Conservation (phyloP, 2,888 invertebrate genomes). For the Lathronympha strigana region DNA sequence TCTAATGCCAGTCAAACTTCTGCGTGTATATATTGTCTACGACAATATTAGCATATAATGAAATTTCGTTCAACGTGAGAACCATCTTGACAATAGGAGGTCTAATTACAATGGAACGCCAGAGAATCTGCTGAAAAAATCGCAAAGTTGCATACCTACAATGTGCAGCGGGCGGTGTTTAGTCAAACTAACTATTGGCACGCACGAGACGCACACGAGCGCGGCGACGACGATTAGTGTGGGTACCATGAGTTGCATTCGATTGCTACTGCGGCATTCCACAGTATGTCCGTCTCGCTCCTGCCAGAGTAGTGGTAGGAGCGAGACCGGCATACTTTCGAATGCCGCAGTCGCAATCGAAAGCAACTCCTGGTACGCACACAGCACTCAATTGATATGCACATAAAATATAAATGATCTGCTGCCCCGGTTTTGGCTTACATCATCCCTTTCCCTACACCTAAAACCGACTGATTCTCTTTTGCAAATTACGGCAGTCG, state of each 20-base stretch:
- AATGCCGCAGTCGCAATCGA: too few species aligned
- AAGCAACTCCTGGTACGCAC: background rate
- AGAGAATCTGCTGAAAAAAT: conserved; percentile 60
- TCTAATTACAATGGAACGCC: conserved; percentile 65
- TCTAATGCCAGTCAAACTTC: conserved; percentile 1
- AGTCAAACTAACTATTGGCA: conserved; percentile 46
- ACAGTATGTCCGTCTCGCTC: too few species aligned
- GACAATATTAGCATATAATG: conserved; percentile 54
- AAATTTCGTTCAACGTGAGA: conserved; percentile 62
- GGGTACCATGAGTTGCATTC: too few species aligned
- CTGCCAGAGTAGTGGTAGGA: too few species aligned
- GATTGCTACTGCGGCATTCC: too few species aligned
- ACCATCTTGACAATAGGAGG: conserved; percentile 65
- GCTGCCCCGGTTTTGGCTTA: background rate
- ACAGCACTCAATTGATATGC: background rate
- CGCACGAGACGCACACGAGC: conserved; percentile 50
- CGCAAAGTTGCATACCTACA: conserved; percentile 59
- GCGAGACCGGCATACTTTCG: too few species aligned
- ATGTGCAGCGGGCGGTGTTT: conserved; percentile 56
- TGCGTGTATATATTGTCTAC: conserved; percentile 42
- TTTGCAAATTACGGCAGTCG: background rate
- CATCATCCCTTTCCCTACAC: background rate
- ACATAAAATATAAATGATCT: background rate
- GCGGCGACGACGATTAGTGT: too few species aligned
- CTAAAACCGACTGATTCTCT: background rate